Evolutionary conservation across 2,797 vertebrate genomes (phyloP).

Genomic region (Prunella strophiata): DNA sequence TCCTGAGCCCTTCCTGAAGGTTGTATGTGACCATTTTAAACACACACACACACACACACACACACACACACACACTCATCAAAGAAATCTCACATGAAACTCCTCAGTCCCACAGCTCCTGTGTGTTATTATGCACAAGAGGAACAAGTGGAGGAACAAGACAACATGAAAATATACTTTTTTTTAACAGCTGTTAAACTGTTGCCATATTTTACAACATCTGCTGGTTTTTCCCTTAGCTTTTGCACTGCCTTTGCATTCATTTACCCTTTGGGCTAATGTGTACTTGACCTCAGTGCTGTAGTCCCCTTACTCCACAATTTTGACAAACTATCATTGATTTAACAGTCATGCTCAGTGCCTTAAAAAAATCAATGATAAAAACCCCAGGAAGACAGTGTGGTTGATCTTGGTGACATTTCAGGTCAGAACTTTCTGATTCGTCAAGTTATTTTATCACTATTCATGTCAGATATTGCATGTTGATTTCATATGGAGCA

Average conservation of each 20-base stretch:
- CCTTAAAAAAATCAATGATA: slow-evolving; percentile 75
- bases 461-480: slow-evolving; percentile 45
- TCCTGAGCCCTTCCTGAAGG: not conserved
- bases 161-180: not conserved
- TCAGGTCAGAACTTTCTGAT: slow-evolving; percentile 64
- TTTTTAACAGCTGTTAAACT: slow-evolving; percentile 68
- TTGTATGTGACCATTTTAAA: not conserved
- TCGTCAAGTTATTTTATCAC: slow-evolving; percentile 66
- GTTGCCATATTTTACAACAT: slow-evolving; percentile 60
- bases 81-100: not conserved
- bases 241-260: slow-evolving; percentile 63
- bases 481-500: slow-evolving; percentile 47
- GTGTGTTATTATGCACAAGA: not conserved
- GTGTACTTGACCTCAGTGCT: slow-evolving; percentile 66
- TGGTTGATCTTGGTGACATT: slow-evolving; percentile 58
- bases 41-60: not conserved
- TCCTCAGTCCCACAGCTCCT: not conserved
- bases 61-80: not conserved
- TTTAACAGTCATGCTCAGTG: slow-evolving; percentile 64
- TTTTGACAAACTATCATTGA: slow-evolving; percentile 74
- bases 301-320: slow-evolving; percentile 64
- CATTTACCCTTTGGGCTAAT: slow-evolving; percentile 76
- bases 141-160: not conserved
- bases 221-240: slow-evolving; percentile 24
- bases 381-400: not conserved